Base-by-base conservation (phyloP, 2,797 vertebrate genomes). In the Chelon labrosus region DNA sequence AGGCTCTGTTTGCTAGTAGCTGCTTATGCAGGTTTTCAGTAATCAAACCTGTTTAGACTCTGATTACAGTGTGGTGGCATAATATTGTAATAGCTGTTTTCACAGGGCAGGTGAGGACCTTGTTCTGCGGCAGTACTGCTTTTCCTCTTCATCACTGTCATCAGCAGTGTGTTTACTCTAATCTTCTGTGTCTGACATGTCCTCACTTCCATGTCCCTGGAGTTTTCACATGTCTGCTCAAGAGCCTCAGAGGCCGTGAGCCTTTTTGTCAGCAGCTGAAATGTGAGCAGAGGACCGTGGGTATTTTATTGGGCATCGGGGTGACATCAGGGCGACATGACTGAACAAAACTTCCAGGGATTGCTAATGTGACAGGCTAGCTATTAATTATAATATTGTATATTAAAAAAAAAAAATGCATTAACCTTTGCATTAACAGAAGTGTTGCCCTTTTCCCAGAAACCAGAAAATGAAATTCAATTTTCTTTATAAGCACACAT, bases 211-310 rank as follows among this genome's bases (percentile, higher is more conserved):
- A 27, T 61, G 25, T 52, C 42, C 63, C 13, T 42, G 59, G 39
- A 64, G 39, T 64, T 80, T 44, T 62, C 59, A 56, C 56, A 35
- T 54, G 63, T 66, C 50, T 7, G 13, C 44, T 55, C 63, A 50
- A 20, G 3, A 57, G 14, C 47, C 74, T 55, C 52, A n/a, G 51
- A 57, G 50, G 42, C 58, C 68, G 16, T 65, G 25, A 70, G 76
- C 61, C 53, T 70, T 61, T 74, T 56, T 71, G 78, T 80, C 74
- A 74, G 64, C 19, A 38, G 44, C 47, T 73, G 38, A 85, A 82
- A 70, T 65, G 65, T 68, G 62, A 69, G 39, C 50, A 65, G 73
- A 71, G 42, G 65, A 64, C 58, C 62, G 47, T 54, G 52, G 74
- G 59, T 49, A 56, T 17, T 65, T 27, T 12, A 25, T 42, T 55